Evolutionary conservation across 2,888 invertebrate genomes (phyloP), one percentile per base, ranked within the genome.

Genomic region (Andrena trimmerana): DNA sequence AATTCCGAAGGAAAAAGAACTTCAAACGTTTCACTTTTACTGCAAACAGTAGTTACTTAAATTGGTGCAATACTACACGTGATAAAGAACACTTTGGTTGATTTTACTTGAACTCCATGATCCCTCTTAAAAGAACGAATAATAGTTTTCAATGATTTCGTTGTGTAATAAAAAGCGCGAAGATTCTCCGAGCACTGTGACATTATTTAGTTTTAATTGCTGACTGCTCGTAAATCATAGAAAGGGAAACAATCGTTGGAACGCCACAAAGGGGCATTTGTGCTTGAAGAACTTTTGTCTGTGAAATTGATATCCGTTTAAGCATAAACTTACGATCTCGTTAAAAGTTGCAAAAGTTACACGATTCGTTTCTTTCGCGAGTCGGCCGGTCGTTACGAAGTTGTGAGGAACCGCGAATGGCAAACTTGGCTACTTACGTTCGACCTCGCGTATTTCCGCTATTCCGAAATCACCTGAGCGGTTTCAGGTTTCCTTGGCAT

Each of bases 401-500:
- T 68, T 67, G 69, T 75, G 74, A 71, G 68, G 68, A 74, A 63
- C 67, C 83, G 31, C 75, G 75, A 84, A 80, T 72, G 69, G 80
- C 48, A 80, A 84, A 84, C 76, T 84, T 84, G 78, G 81, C 74
- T 68, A 84, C 81, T 84, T 78, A 68, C 81, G 78, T 71, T 62
- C 81, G 70, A 68, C 77, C 74, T 54, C 78, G 67, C 77, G 81
- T 81, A 83, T 67, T 84, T 84, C 84, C 84, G 84, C 78, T 66
- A 70, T 76, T 67, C 71, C 78, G 81, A 84, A 70, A 85, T 86
- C 86, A 86, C 86, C 86, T 86, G 86, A 77, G 80, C 80, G 76
- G 59, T 80, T 78, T 85, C 78, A 65, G 79, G 76, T 83, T 89
- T 89, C 66, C 89, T 84, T 76, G 83, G 84, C 86, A 84, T 88